Evolutionary conservation across 2,888 invertebrate genomes (phyloP), one percentile per base, ranked within the genome.

Genomic region (Oscheius sp.): DNA sequence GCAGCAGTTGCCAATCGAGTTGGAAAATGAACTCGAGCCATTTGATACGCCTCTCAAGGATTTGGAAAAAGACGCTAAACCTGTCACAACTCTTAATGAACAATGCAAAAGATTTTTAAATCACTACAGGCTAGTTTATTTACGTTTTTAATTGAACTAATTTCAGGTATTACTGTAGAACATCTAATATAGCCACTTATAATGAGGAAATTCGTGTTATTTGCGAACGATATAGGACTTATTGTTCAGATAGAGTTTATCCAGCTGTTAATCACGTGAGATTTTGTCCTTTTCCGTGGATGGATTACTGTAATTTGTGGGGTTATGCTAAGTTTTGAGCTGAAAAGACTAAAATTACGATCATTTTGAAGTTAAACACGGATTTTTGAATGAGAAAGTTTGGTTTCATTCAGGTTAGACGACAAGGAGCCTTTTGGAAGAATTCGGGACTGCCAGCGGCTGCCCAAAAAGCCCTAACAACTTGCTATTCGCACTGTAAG

Each of bases 191-290:
- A 23, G 83, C 81, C 42, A 78, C 72, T 10, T 82, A 83, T 69
- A 83, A 82, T 48, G 83, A 83, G 61, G 83, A 83, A 61, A 72
- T 83, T n/a, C 74, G 83, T 23, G 82, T 83, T 50, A 81, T 83
- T 20, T 83, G 83, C 45, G 83, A 83, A 67, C 61, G 83, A 5
- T 83, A 82, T 63, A 64, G 81, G 17, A 75, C 77, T 1, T 78
- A 82, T 50, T 83, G 83, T 64, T 76, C 80, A 4, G 80, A 83
- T 65, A 65, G 82, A 3, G 78, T 82, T 2, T 81, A 81, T 29
- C 79, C 82, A 8, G 66, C 79, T 2, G 73, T 83, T 27, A 82
- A 82, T 73, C 82, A 83, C 58, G 82, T 82, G 27, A 68, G 72
- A 27, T 34, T n/a, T 58, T 34, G 33, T 29, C 20, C 27, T 15